Percentiles rank a stretch among this genome's conserved stretches.
Conservation (phyloP, 2,113 vertebrate genomes). For the Cynoglossus semilaevis region DNA sequence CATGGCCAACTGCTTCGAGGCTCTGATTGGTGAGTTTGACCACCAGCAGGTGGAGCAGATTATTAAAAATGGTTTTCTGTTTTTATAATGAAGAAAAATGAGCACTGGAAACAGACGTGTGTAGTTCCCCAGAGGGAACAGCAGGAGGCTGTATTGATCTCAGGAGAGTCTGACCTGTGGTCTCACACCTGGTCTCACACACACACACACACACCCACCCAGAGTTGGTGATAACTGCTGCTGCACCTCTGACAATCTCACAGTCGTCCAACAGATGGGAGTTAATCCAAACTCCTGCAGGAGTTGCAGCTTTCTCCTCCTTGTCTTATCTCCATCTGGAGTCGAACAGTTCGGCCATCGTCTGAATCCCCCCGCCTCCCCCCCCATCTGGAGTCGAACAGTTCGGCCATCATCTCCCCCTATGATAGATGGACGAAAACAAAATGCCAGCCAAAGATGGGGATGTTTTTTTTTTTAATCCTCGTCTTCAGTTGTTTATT, state of each 20-base stretch:
- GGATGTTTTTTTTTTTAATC: too few species aligned
- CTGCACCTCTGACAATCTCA: too few species aligned
- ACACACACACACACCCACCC: conserved; percentile 25
- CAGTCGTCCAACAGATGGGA: too few species aligned
- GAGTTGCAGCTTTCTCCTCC: conserved; percentile 47
- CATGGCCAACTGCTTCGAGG: conserved; percentile 99
- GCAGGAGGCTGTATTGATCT: conserved; percentile 63
- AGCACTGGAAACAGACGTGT: conserved; percentile 37
- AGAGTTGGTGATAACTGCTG: too few species aligned
- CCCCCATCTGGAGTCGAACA: conserved; percentile 66
- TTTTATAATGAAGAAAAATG: background rate
- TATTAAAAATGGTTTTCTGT: too few species aligned
- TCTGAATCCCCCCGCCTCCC: too few species aligned
- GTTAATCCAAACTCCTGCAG: too few species aligned
- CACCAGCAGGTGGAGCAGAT: too few species aligned
- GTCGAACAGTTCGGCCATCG: conserved; percentile 56
- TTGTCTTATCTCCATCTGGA: conserved; percentile 68
- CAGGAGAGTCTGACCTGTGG: conserved; percentile 61
- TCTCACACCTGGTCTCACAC: conserved; percentile 15
- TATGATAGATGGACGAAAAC: too few species aligned
- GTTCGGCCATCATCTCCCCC: conserved; percentile 50
- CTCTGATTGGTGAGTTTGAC: conserved; percentile 87
- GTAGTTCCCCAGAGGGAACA: conserved; percentile 39
- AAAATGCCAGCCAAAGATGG: too few species aligned
- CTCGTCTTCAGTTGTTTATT: too few species aligned